Evolutionary conservation across 2,797 vertebrate genomes (phyloP).

Genomic region (Florisuga fusca): DNA sequence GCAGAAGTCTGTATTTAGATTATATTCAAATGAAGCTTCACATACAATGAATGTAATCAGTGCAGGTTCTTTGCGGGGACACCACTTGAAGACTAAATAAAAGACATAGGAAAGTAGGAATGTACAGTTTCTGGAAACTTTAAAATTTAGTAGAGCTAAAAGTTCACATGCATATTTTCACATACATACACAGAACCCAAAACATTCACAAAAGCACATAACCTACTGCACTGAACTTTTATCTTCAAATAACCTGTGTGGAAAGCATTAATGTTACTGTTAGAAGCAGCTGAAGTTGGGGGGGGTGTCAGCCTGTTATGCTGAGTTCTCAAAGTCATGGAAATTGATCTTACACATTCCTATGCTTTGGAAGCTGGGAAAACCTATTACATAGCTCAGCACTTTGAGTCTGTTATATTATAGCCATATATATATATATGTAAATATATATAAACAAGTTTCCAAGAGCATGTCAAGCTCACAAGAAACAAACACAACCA

Average conservation of each 20-base stretch:
- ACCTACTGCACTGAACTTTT: background rate
- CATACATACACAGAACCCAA: background rate
- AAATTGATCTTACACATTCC: background rate
- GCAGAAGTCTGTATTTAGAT: background rate
- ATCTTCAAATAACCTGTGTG: background rate
- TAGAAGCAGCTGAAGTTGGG: background rate
- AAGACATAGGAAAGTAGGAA: background rate
- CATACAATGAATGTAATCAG: background rate
- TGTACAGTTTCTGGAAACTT: background rate
- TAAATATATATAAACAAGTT: background rate
- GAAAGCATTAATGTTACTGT: background rate
- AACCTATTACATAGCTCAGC: background rate
- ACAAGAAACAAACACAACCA: background rate
- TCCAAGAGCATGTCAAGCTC: background rate
- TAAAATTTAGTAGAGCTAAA: background rate
- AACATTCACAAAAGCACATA: background rate
- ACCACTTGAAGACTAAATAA: background rate
- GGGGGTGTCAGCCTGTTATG: background rate
- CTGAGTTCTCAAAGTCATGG: background rate
- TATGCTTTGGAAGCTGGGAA: background rate
- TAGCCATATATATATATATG: too few species aligned
- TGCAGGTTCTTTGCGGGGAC: background rate
- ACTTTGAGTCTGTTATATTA: background rate
- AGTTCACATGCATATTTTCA: background rate
- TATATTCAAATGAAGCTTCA: constrained; percentile 13